phyloP scores from a whole-genome alignment of 2,797 vertebrate genomes.

The Rallus crepitans region DNA sequence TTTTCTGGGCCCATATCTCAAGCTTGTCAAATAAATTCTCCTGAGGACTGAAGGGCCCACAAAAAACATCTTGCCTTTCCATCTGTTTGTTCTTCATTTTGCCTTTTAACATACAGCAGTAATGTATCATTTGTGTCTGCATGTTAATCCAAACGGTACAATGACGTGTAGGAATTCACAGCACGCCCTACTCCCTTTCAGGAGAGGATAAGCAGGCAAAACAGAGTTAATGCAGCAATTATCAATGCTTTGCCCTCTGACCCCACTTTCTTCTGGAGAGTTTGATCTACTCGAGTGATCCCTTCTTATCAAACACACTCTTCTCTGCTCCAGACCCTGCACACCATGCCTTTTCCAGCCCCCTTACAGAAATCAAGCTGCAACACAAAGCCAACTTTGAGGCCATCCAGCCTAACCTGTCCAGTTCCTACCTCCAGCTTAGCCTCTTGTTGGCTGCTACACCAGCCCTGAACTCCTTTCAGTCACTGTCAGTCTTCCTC shows the following conservation, averaged over 20 bases:
- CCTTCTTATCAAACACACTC: neutral
- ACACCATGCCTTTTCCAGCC: neutral
- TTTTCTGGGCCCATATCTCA: neutral
- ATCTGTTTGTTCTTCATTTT: neutral
- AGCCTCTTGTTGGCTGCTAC: neutral
- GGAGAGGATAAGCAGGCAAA: neutral
- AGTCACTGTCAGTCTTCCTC: fast-evolving
- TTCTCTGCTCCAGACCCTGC: neutral
- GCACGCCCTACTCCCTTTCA: neutral
- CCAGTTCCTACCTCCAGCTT: neutral
- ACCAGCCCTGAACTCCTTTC: neutral
- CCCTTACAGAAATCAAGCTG: neutral
- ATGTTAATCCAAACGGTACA: neutral
- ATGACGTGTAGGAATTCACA: neutral
- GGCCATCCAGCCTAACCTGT: neutral
- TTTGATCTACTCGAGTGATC: neutral
- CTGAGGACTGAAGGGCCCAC: neutral
- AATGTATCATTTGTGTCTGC: neutral
- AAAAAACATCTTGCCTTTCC: neutral
- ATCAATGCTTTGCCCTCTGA: neutral
- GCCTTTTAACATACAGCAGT: neutral
- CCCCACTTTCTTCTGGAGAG: neutral
- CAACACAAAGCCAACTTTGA: neutral
- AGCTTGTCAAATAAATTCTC: neutral
- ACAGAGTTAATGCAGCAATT: neutral